Evolutionary conservation across 2,113 vertebrate species (phyloP), one percentile per base, ranked within the genome.

Genomic region (Rhea americana): DNA sequence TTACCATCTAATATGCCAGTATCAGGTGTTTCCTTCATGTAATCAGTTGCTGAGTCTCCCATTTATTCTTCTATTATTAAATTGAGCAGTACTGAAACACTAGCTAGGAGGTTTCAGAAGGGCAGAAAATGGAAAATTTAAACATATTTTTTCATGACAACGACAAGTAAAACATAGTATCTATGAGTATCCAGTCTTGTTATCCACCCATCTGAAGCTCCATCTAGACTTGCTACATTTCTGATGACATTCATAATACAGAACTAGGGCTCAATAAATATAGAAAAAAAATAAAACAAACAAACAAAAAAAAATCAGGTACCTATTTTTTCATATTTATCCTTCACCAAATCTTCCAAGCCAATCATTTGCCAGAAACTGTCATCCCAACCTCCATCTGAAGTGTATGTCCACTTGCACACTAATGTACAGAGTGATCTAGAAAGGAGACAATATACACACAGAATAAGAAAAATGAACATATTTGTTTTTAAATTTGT

Each of bases 371-470:
- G 98, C 99, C 99, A 99, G 95, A 99, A 99, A 66, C 94, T 98
- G 86, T 97, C 96, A 61, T 99, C 98, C 99, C 99, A 99, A 61
- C 99, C 99, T n/a, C 95, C 97, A 58, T 98, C 97, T n/a, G 98
- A 97, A 1, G 98, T 98, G 86, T 99, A 99, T 0, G 98, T 99
- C 99, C 99, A 99, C 88, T 99, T 99, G 95, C 99, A 99, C 82
- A 99, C 98, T 82, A 99, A 93, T 11, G 99, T 99, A 83, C 99
- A 99, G 70, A 99, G 97, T 91, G 99, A 99, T 81, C 99, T 99
- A 92, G 61, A 78, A 87, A 95, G 85, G 85, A 92, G 13, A 48
- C 32, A 75, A 93, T 3, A 85, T 0, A 93, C 11, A 22, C 10
- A 90, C 6, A 59, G 32, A 92, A 61, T 32, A 25, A 95, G 85